phyloP scores from a whole-genome alignment of 2,888 invertebrate genomes.

The Drosophila subsilvestris region DNA sequence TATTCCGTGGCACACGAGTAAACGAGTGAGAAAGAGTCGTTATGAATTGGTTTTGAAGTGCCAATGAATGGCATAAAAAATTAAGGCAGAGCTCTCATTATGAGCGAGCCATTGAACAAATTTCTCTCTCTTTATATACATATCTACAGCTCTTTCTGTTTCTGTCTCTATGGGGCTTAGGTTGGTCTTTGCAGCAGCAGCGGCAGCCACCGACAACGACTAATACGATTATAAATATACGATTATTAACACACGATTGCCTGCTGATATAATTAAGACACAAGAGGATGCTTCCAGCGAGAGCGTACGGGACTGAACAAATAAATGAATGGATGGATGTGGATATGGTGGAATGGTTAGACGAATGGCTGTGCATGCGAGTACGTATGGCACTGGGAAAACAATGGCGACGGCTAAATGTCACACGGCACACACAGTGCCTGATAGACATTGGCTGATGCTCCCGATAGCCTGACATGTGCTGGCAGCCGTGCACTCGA shows the following conservation, averaged over 20 bases:
- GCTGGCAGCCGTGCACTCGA: constrained; percentile 56
- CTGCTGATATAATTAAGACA: constrained; percentile 78
- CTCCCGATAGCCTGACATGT: constrained; percentile 66
- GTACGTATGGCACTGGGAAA: constrained; percentile 6
- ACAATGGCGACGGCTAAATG: constrained; percentile 73
- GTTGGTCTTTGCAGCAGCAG: too few species aligned
- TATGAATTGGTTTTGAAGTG: constrained; percentile 76
- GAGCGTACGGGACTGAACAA: constrained; percentile 48
- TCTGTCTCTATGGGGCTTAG: constrained; percentile 35
- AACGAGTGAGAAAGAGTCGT: constrained; percentile 23
- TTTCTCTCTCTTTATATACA: constrained; percentile 48
- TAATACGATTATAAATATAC: constrained; percentile 82
- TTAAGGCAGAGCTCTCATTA: constrained; percentile 63
- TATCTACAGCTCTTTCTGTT: constrained; percentile 10
- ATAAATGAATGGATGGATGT: constrained; percentile 52
- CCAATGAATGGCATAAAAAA: constrained; percentile 74
- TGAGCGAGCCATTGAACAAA: constrained; percentile 76
- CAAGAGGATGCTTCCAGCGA: constrained; percentile 32
- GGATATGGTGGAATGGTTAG: constrained; percentile 13
- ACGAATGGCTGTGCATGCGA: constrained; percentile 4
- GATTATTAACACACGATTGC: constrained; percentile 82
- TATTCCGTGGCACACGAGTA: constrained; percentile 24
- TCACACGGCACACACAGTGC: constrained; percentile 53
- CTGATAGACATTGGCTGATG: constrained; percentile 69
- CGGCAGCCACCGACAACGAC: constrained; percentile 49